Conservation (phyloP, 2,797 vertebrate genomes). For the Trachops cirrhosus region DNA sequence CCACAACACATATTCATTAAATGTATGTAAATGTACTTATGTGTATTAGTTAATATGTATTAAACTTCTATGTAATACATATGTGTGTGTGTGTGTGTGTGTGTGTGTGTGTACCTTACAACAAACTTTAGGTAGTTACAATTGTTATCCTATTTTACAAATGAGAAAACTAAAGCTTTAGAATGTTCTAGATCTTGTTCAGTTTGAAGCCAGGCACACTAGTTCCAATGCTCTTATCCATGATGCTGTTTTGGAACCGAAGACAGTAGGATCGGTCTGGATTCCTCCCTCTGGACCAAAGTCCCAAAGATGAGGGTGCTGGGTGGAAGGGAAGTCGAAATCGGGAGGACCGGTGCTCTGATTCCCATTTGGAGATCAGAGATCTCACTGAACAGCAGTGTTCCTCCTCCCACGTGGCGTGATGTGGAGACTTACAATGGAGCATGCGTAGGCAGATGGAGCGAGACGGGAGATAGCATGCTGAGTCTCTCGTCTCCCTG, state of each 20-base stretch:
- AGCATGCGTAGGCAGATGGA: rapidly evolving
- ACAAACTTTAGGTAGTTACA: neutral
- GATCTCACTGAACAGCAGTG: neutral
- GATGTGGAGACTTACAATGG: rapidly evolving
- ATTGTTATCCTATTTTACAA: neutral
- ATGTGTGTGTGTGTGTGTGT: neutral
- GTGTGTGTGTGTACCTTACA: neutral
- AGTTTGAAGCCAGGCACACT: neutral
- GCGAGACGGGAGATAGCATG: neutral
- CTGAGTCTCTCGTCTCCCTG: neutral
- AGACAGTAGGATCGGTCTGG: neutral
- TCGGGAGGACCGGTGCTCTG: neutral
- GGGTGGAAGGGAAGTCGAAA: neutral
- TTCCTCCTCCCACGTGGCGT: neutral
- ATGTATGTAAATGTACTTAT: neutral
- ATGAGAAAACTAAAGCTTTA: neutral
- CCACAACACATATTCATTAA: neutral
- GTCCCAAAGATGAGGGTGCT: neutral
- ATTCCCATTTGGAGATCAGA: neutral
- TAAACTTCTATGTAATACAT: neutral
- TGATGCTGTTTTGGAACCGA: neutral
- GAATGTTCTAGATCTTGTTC: neutral
- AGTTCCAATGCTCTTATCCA: neutral
- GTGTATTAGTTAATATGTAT: neutral
- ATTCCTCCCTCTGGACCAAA: neutral